phyloP scores from a whole-genome alignment of 2,113 vertebrate genomes.

The Ophthalmolycus amberensis region DNA sequence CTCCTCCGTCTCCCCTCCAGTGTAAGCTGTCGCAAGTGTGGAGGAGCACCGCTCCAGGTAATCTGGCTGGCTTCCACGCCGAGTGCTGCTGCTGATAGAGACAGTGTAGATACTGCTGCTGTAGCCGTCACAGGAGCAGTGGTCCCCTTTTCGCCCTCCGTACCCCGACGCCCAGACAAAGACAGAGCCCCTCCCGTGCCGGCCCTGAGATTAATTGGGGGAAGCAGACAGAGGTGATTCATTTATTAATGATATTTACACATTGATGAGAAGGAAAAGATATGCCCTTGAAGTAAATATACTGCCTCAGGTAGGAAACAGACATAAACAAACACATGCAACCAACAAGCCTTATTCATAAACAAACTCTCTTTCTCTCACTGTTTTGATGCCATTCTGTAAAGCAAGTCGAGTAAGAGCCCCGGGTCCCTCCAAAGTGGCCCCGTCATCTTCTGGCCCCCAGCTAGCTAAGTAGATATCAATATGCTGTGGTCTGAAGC shows the following conservation, averaged over 20 bases:
- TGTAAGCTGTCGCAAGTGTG: constrained; percentile 91
- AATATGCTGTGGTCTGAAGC: constrained; percentile 91
- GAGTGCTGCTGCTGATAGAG: constrained; percentile 90
- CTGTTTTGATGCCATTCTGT: constrained; percentile 89
- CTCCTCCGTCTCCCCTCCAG: constrained; percentile 86
- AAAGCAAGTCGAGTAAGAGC: constrained; percentile 91
- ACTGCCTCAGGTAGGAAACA: constrained; percentile 45
- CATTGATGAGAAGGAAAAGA: constrained; percentile 24
- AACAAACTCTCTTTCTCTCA: constrained; percentile 65
- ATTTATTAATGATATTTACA: constrained; percentile 58
- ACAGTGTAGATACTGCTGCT: constrained; percentile 96
- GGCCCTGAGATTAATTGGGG: constrained; percentile 79
- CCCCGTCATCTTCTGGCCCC: constrained; percentile 97
- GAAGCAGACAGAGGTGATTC: constrained; percentile 32
- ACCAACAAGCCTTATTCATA: neutral
- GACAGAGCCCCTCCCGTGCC: constrained; percentile 91
- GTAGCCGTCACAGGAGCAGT: constrained; percentile 96
- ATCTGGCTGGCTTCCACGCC: constrained; percentile 86
- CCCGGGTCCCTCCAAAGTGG: constrained; percentile 94
- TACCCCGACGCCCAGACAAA: constrained; percentile 95
- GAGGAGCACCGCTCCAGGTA: constrained; percentile 93
- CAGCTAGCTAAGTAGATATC: constrained; percentile 96
- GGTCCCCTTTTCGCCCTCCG: constrained; percentile 89
- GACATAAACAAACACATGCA: constrained; percentile 20
- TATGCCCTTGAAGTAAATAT: constrained; percentile 43